phyloP scores from a whole-genome alignment of 2,113 vertebrate species.

The Chamaea fasciata region DNA sequence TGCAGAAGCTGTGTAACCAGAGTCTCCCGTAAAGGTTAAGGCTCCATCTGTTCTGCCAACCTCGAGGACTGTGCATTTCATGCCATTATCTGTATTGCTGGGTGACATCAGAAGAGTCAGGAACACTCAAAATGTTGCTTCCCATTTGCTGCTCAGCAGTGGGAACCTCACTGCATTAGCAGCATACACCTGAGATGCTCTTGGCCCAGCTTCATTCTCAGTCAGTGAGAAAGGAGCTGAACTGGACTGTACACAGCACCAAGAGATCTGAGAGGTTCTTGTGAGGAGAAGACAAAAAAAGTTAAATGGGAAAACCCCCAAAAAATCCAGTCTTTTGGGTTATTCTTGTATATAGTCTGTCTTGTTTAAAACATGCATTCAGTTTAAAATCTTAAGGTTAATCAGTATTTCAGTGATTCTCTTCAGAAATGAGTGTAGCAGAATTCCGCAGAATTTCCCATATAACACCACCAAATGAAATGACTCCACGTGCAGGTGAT shows the following conservation, averaged over 20 bases:
- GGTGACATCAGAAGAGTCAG: slow-evolving; percentile 41
- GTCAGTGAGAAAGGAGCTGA: neutral
- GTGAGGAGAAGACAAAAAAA: neutral
- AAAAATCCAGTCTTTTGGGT: neutral
- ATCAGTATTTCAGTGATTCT: neutral
- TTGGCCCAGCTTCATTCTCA: neutral
- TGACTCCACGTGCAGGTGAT: neutral
- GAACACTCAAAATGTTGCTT: slow-evolving; percentile 20
- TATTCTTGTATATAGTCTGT: neutral
- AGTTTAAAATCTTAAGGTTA: neutral
- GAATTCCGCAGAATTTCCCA: neutral
- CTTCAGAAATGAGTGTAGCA: neutral
- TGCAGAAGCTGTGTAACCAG: slow-evolving; percentile 59
- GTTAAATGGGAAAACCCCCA: neutral
- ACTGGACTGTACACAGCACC: neutral
- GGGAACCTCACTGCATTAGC: neutral
- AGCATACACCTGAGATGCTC: neutral
- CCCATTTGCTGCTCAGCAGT: slow-evolving; percentile 14
- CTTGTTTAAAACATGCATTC: neutral
- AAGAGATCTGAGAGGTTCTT: neutral
- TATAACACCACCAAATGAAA: neutral
- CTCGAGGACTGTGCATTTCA: slow-evolving; percentile 50
- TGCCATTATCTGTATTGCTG: slow-evolving; percentile 20
- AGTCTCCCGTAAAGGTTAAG: slow-evolving; percentile 64
- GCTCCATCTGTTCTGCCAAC: slow-evolving; percentile 60